Evolutionary conservation across 1,140 invertebrate genomes (phyloP), one percentile per base, ranked within the genome.

Genomic region (Pseudomyrmex sp.): DNA sequence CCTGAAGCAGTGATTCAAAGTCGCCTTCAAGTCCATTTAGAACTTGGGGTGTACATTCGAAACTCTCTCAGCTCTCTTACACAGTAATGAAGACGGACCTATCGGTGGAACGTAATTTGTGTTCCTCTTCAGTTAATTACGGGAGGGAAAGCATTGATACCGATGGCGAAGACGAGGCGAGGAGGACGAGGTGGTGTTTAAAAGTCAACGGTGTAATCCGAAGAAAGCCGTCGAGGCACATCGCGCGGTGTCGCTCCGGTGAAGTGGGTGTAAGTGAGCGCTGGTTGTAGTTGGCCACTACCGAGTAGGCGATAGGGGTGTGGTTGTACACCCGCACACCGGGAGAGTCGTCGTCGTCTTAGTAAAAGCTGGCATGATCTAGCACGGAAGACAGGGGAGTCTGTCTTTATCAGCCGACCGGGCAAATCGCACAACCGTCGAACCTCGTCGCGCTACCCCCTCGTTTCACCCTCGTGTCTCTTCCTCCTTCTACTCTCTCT

Each of bases 351-450:
- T 85, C 35, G 35, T 35, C 86, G 82, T 79, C 84, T 82, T 88
- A 52, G 91, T 82, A 84, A 90, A 91, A 91, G 89, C 88, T 83
- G 63, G 86, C 84, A 86, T 87, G 91, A 92, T 90, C 90, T 83
- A 85, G 77, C 87, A 90, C 86, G 84, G 84, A 90, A 89, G 87
- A 90, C 88, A 82, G 85, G 83, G 85, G 73, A 83, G 77, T 91
- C 90, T 88, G 91, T 92, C 92, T 88, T 92, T 92, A 91, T 91
- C 91, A 89, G 90, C 83, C 89, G 44, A 85, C 59, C 84, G 84
- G 84, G 84, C 91, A 88, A 83, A 35, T 35, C 35, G 89, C 87
- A 87, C 85, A 88, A 73, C 82, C 66, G 52, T 86, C 82, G 85
- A 87, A 82, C 69, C 23, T 66, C 82, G 52, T 66, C 52, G 56